Evolutionary conservation across 2,113 vertebrate species (phyloP).

Genomic region (Dascyllus trimaculatus): DNA sequence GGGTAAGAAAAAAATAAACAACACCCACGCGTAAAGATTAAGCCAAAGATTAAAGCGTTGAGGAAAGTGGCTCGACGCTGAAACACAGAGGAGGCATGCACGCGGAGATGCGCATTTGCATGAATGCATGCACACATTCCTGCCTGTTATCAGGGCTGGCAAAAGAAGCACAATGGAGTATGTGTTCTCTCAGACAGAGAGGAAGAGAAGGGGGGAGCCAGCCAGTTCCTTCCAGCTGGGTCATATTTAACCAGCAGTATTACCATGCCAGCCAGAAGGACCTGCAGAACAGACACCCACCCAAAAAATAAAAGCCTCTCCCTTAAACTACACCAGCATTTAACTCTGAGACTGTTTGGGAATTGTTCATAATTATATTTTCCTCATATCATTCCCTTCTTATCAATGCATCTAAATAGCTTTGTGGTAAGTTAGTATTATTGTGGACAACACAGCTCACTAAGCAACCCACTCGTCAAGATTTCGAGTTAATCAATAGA

Average conservation of each 20-base stretch:
- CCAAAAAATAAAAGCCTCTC: not conserved
- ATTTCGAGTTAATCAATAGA: conserved; percentile 58
- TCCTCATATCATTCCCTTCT: conserved; percentile 1
- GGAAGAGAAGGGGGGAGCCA: conserved; percentile 51
- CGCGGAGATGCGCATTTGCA: conserved; percentile 49
- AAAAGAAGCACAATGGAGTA: conserved; percentile 66
- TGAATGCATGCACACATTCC: conserved; percentile 41
- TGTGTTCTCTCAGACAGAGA: conserved; percentile 75
- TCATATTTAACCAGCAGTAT: conserved; percentile 76
- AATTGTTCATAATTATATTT: not conserved
- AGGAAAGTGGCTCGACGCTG: not conserved
- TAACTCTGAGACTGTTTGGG: not conserved
- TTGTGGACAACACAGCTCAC: conserved; percentile 19
- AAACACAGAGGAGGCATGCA: not conserved
- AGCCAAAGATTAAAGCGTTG: conserved; percentile 27
- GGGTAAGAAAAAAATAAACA: conserved; percentile 46
- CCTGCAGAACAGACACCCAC: conserved; percentile 39
- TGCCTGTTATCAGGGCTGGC: conserved; percentile 53
- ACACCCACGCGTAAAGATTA: conserved; percentile 36
- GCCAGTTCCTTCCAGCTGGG: conserved; percentile 76
- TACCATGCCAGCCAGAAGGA: conserved; percentile 45
- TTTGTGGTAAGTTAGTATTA: not conserved
- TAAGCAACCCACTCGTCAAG: conserved; percentile 22
- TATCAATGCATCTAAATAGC: conserved; percentile 26
- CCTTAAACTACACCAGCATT: not conserved